Evolutionary conservation across 2,888 invertebrate genomes (phyloP).

Genomic region (Drosophila peninsularis): DNA sequence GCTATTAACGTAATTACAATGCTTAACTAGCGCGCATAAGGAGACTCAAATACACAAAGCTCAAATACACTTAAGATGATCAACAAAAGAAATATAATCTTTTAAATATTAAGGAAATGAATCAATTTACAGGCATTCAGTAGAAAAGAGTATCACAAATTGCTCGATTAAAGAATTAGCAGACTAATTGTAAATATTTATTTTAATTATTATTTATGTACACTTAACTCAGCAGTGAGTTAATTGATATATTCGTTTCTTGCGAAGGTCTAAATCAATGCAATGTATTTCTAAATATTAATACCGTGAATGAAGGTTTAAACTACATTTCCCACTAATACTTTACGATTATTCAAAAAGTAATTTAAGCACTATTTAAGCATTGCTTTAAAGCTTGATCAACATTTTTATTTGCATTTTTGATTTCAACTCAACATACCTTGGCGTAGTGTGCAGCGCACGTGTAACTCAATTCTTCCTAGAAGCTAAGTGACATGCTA

Average conservation of each 20-base stretch:
- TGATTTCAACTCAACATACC: no score
- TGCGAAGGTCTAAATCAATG: neutral
- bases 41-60: neutral
- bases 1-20: conserved; percentile 51
- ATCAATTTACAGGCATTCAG: neutral
- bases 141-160: no score
- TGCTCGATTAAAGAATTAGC: no score
- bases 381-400: no score
- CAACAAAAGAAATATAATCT: neutral
- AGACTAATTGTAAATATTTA: no score
- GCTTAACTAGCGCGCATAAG: conserved; percentile 39
- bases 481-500: neutral
- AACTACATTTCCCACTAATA: no score
- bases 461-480: neutral
- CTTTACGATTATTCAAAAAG: no score
- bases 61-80: conserved; percentile 8
- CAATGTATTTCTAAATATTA: neutral
- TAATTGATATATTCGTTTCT: neutral
- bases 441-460: neutral
- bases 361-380: no score
- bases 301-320: neutral
- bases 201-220: no score
- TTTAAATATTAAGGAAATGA: neutral
- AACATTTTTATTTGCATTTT: no score
- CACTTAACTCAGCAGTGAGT: neutral